phyloP scores from a whole-genome alignment of 2,113 vertebrate species.

The Sphaerodactylus townsendi region DNA sequence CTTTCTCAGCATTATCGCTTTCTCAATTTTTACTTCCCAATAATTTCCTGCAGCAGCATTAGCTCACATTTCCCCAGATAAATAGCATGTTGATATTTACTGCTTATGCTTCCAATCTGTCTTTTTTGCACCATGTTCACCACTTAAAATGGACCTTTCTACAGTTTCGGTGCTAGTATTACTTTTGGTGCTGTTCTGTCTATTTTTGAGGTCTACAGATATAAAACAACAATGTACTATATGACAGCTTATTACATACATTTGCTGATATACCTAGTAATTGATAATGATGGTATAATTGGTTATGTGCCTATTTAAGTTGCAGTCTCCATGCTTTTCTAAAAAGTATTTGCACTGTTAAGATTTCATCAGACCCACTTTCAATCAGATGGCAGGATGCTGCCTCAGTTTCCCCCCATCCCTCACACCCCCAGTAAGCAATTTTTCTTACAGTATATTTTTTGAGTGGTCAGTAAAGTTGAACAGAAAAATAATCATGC shows the following conservation, averaged over 20 bases:
- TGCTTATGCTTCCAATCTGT: background rate
- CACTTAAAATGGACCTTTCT: background rate
- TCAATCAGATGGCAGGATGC: too few species aligned
- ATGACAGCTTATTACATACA: background rate
- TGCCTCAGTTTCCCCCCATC: too few species aligned
- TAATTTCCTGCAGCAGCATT: slow-evolving; percentile 13
- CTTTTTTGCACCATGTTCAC: background rate
- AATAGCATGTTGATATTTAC: slow-evolving; percentile 4
- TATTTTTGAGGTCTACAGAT: background rate
- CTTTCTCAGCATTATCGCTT: slow-evolving; percentile 12
- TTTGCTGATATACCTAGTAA: background rate
- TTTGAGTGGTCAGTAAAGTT: too few species aligned
- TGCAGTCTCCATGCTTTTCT: background rate
- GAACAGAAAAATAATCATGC: too few species aligned
- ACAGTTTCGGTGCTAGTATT: background rate
- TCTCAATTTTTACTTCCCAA: background rate
- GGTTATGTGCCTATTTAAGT: background rate
- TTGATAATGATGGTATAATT: background rate
- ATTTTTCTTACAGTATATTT: too few species aligned
- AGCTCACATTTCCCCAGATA: slow-evolving; percentile 13
- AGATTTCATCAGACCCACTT: background rate
- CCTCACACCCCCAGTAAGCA: too few species aligned
- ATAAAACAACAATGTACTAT: background rate
- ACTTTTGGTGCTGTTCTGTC: background rate
- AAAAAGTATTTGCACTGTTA: background rate